A percentile compares a stretch with the other conserved stretches of the same genome.
phyloP scores from a whole-genome alignment of 2,113 vertebrate genomes.

The Labeo catla region DNA sequence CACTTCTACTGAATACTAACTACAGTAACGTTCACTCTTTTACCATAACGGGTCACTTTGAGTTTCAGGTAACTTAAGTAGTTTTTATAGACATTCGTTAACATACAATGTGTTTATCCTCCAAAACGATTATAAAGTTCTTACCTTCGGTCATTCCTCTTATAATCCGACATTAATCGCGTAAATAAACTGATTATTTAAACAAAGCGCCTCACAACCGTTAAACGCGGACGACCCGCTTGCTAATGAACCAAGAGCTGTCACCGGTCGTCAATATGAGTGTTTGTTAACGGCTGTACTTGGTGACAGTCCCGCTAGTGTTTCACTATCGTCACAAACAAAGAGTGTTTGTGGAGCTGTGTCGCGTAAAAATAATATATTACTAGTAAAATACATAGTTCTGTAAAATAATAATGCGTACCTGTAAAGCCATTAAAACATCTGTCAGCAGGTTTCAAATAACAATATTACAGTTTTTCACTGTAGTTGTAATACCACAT shows the following conservation, averaged over 20 bases:
- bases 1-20: background rate
- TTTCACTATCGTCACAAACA: background rate
- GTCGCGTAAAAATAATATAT: background rate
- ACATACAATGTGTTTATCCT: background rate
- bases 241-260: background rate
- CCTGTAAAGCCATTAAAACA: background rate
- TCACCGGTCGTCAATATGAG: conserved; percentile 15
- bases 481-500: background rate
- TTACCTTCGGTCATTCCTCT: conserved; percentile 8
- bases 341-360: background rate
- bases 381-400: background rate
- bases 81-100: background rate
- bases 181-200: background rate
- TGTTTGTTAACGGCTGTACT: background rate
- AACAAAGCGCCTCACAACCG: background rate
- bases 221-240: background rate
- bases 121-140: background rate
- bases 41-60: no score
- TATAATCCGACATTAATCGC: background rate
- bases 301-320: conserved; percentile 10
- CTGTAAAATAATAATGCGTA: background rate
- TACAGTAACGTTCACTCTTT: background rate
- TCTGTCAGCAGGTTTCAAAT: background rate
- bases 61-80: background rate
- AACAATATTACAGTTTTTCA: background rate